Base-by-base conservation (phyloP, 35 echinoderm and acorn worm species). In the Stichopus chloronotus region DNA sequence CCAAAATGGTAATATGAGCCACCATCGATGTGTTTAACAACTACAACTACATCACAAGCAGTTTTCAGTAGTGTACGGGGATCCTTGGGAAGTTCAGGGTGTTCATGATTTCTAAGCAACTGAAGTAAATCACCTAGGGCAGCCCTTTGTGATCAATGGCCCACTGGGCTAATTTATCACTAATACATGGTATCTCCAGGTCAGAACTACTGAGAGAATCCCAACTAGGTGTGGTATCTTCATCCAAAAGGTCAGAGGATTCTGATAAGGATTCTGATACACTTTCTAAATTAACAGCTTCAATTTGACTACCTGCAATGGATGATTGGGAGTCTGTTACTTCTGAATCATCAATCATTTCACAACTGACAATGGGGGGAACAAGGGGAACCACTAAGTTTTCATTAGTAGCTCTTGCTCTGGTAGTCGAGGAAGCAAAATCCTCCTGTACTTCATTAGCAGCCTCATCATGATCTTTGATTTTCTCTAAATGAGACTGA, bases 1-100 rank as follows among this genome's bases (percentile, higher is more conserved):
- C 94, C 94, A 93, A 95, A 95, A 91, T 95, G 92, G 79, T 90
- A 90, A 83, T 90, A 90, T 56, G 25, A 81, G 10, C 94, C 94
- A 19, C 94, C 94, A 20, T 61, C 61, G 56, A 92, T 58, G 19
- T 85, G 19, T 88, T 92, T 76, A 20, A 94, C 63, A 19, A 76
- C 74, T 52, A 94, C 63, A 19, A 76, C 74, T 52, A 25, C 54
- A 17, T 74, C 25, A 63, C 13, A 52, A 24, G 16, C 9, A 22
- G 83, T 93, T 56, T 10, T 80, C 25, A 93, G 56, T 19, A 88
- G 52, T 11, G 84, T 95, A 17, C 94, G 82, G 9, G 94, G 54
- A 56, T 95, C 92, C 56, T 87, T 92, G 12, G 94, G 94, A 9
- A 95, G 65, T 56, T 61, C n/a, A 7, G 90, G 91, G 53, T 76